Evolutionary conservation across 2,113 vertebrate genomes (phyloP).

Genomic region (Apodemus speciosus): DNA sequence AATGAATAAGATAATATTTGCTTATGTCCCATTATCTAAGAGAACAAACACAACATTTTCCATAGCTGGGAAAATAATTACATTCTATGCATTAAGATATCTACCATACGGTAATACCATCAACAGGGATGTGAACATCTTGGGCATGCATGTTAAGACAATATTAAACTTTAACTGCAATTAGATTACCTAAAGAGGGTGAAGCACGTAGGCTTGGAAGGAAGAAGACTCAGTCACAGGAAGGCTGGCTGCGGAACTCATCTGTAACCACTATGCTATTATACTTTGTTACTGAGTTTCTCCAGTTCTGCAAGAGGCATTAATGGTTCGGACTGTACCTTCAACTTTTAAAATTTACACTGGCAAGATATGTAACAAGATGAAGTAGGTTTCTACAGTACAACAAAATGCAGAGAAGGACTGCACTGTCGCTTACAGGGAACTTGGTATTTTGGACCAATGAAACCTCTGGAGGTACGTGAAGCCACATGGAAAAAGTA

Average conservation of each 20-base stretch:
- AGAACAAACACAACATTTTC: slow-evolving; percentile 13
- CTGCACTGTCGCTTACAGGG: neutral
- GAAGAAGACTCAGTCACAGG: neutral
- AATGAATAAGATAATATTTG: slow-evolving; percentile 69
- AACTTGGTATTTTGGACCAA: slow-evolving; percentile 4
- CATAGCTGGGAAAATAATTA: slow-evolving; percentile 24
- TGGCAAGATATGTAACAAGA: slow-evolving; percentile 35
- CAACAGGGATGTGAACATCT: neutral
- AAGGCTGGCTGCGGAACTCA: neutral
- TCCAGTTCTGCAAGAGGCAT: neutral
- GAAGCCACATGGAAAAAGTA: neutral
- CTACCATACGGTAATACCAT: neutral
- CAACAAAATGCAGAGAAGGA: neutral
- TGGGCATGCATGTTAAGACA: slow-evolving; percentile 39
- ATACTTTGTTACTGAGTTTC: neutral
- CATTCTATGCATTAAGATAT: slow-evolving; percentile 25
- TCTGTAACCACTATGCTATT: neutral
- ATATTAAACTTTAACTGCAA: neutral
- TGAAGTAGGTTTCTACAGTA: neutral
- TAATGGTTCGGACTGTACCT: neutral
- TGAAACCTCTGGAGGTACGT: neutral
- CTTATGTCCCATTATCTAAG: neutral
- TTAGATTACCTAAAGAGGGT: neutral
- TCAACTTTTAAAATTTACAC: neutral
- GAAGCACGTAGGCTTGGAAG: neutral